Conservation (phyloP, 2,797 vertebrate genomes). For the Ptychadena robeensis region DNA sequence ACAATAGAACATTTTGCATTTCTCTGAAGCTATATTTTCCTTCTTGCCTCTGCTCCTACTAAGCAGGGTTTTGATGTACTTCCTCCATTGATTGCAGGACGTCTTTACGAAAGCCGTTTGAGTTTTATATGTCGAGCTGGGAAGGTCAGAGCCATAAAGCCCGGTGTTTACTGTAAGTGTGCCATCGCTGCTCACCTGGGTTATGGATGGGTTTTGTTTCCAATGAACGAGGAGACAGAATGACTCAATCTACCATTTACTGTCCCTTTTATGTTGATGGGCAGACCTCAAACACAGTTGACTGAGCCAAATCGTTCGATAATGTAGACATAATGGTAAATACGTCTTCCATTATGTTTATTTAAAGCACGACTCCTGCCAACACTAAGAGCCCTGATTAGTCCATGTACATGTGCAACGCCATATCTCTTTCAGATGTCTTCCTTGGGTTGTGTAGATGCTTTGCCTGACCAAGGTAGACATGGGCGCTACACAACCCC, state of each 20-base stretch:
- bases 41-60: conserved; percentile 1
- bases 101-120: conserved; percentile 44
- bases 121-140: conserved; percentile 48
- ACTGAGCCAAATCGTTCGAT: conserved; percentile 46
- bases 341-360: conserved; percentile 36
- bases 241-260: conserved; percentile 62
- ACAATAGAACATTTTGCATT: neutral
- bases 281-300: conserved; percentile 61
- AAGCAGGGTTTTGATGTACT: conserved; percentile 37
- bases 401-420: neutral
- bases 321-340: conserved; percentile 38
- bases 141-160: conserved; percentile 55
- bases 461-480: no score
- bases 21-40: neutral
- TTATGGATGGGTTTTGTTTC: conserved; percentile 62
- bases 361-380: conserved; percentile 11
- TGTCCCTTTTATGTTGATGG: conserved; percentile 59
- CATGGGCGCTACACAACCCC: neutral
- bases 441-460: neutral
- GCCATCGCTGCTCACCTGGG: conserved; percentile 24
- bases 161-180: conserved; percentile 52
- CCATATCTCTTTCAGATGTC: neutral
- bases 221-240: conserved; percentile 56
- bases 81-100: conserved; percentile 51
- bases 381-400: neutral